Evolutionary conservation across 2,888 invertebrate genomes (phyloP), one percentile per base, ranked within the genome.

Genomic region (Resseliella maxima): DNA sequence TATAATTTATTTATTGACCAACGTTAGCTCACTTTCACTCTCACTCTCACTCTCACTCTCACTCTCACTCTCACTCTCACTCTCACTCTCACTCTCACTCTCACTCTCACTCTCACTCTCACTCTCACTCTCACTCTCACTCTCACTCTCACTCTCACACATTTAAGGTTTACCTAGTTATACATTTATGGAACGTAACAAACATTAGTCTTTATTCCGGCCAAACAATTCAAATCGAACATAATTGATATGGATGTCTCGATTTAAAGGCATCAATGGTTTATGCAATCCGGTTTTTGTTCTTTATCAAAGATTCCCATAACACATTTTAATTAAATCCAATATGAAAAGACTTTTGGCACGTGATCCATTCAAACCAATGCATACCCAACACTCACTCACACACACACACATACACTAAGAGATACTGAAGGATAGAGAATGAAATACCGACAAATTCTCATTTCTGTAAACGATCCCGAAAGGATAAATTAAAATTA

Each of bases 191-290:
- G 31, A 72, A 59, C 31, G 72, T 35, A 15, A 15, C 72, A 0
- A 2, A 31, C 72, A 72, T 72, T 72, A 8, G 31, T 72, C 72
- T 72, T 72, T 18, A 72, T 35, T 72, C 72, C 31, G 18, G 1
- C 15, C 18, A 31, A 35, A 50, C 46, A 50, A 50, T 72, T 72
- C 72, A 35, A 72, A 31, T 72, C 27, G 31, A 72, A 27, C 15
- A 15, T 72, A 72, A 72, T 72, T 72, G 72, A 72, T 72, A 72
- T 72, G 27, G 27, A 72, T 72, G 72, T 72, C 72, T 72, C 72
- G 72, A 27, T 72, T 72, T 31, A 72, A 72, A 72, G 31, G 31
- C 72, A 27, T 59, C 59, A 24, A n/a, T 12, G 18, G 59, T 24
- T 0, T 6, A 72, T 72, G 72, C 3, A 72, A 31, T 72, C 31